Conservation (phyloP, 2,113 vertebrate species). For the Drymodes brunneopygia region DNA sequence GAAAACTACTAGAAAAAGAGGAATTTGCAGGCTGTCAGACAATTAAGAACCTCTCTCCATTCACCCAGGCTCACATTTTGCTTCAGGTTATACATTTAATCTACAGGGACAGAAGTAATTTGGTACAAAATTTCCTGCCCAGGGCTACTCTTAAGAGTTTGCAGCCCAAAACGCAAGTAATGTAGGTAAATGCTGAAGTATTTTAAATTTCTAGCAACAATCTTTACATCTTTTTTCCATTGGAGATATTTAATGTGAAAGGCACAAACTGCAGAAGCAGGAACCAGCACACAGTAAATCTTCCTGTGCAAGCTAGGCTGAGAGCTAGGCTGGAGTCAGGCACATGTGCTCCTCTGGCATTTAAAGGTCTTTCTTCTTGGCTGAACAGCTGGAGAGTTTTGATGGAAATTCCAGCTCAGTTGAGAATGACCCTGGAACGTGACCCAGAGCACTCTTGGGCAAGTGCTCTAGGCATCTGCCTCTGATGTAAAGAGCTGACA, state of each 20-base stretch:
- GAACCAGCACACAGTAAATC: background rate
- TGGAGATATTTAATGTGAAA: background rate
- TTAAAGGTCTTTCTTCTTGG: background rate
- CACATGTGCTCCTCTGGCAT: background rate
- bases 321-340: background rate
- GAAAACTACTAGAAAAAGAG: background rate
- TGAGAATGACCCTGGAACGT: background rate
- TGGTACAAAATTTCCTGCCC: constrained; percentile 7
- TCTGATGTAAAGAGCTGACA: background rate
- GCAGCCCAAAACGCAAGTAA: background rate
- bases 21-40: background rate
- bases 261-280: background rate
- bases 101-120: constrained; percentile 19
- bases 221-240: background rate
- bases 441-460: background rate
- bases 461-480: background rate
- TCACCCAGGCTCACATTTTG: background rate
- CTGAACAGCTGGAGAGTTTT: background rate
- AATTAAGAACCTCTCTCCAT: background rate
- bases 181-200: background rate
- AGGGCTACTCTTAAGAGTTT: background rate
- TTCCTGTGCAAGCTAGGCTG: accelerated
- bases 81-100: background rate
- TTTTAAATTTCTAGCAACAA: background rate
- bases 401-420: background rate